These are phyloP conservation scores for Charina bottae DNA, from an alignment of 2,113 vertebrate genomes.

Conservation along the genomic window DNA sequence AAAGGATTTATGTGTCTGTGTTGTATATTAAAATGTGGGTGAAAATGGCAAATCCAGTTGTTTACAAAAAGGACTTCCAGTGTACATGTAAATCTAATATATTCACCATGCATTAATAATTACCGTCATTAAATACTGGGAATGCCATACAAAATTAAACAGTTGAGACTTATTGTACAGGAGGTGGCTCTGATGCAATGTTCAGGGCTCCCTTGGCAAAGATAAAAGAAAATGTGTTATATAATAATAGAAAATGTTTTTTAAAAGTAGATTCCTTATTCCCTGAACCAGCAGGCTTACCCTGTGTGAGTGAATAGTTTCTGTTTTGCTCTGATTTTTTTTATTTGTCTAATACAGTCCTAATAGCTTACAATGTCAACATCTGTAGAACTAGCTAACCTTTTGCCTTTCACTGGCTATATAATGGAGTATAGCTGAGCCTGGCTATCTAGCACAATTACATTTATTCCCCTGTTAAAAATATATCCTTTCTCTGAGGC, in stretches of 20 bases:
- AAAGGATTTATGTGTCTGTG: background rate
- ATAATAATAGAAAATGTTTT: fast-evolving
- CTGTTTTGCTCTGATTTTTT: background rate
- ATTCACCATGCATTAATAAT: slow-evolving; percentile 4
- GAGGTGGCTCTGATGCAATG: background rate
- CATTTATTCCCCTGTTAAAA: background rate
- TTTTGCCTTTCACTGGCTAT: background rate
- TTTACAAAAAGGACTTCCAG: background rate
- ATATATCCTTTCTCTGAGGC: background rate
- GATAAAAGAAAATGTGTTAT: background rate
- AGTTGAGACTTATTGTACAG: background rate
- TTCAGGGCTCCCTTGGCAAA: background rate
- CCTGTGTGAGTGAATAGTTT: background rate
- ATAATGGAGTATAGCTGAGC: background rate
- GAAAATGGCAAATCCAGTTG: background rate
- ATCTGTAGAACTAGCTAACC: background rate
- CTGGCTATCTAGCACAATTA: background rate
- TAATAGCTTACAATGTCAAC: slow-evolving; percentile 5
- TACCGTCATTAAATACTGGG: background rate
- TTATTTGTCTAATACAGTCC: background rate
- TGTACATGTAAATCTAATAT: background rate
- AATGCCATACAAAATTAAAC: slow-evolving; percentile 9
- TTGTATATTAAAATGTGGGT: background rate
- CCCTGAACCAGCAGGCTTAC: background rate
- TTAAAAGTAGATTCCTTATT: background rate